phyloP scores from a whole-genome alignment of 64 coral and sea anemone genomes.

The Montipora capricornis region DNA sequence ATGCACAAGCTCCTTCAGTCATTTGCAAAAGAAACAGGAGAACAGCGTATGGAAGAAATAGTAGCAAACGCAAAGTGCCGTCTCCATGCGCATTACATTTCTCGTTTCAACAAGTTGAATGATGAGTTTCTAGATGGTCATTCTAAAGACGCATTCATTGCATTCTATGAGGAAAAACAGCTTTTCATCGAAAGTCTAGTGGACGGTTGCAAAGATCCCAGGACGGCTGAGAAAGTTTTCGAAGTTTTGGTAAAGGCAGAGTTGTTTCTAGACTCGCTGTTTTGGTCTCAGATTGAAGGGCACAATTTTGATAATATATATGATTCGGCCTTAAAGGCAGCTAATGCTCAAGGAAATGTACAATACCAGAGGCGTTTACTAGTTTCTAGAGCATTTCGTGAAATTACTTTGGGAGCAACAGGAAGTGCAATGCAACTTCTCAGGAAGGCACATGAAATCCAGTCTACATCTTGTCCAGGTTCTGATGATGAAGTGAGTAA shows the following conservation, averaged over 20 bases:
- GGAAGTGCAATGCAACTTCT: not conserved
- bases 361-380: not conserved
- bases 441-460: not conserved
- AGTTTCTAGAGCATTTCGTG: not conserved
- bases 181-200: not conserved
- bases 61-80: not conserved
- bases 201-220: not conserved
- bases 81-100: not conserved
- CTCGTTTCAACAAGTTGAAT: not conserved
- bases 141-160: not conserved
- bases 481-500: not conserved
- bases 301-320: not conserved
- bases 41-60: not conserved
- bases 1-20: slow-evolving; percentile 29
- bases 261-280: slow-evolving; percentile 4
- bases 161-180: slow-evolving; percentile 30
- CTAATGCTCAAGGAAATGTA: not conserved
- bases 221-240: not conserved
- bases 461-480: not conserved
- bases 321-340: not conserved
- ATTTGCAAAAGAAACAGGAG: slow-evolving; percentile 3
- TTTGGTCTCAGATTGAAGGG: not conserved
- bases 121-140: slow-evolving; percentile 6
- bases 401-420: not conserved
- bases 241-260: slow-evolving; percentile 12